Conservation (phyloP, 2,888 invertebrate species). For the Papilio protenor region DNA sequence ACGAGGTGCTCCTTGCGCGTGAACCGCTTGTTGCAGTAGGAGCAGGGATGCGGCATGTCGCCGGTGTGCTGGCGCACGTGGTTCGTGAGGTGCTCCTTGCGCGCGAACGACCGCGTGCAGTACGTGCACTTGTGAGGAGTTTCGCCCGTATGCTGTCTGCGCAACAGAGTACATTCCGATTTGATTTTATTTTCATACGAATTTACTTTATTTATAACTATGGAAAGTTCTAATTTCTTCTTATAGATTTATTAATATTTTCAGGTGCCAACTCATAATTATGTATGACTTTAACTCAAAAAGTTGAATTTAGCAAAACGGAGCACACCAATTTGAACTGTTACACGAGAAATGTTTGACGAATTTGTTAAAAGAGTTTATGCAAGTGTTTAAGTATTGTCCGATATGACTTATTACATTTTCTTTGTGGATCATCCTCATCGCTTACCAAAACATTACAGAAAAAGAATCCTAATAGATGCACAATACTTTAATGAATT, state of each 20-base stretch:
- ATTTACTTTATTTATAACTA: slow-evolving; percentile 15
- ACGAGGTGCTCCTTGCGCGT: slow-evolving; percentile 89
- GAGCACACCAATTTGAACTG: neutral
- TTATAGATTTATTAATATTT: neutral
- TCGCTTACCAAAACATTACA: neutral
- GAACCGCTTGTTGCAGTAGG: slow-evolving; percentile 88
- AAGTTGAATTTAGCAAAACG: neutral
- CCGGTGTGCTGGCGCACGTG: slow-evolving; percentile 91
- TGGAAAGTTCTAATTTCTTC: neutral
- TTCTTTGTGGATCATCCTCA: neutral
- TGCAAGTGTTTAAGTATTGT: neutral
- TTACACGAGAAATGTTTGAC: neutral
- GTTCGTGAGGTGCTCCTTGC: slow-evolving; percentile 95
- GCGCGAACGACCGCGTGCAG: slow-evolving; percentile 84
- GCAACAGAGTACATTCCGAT: slow-evolving; percentile 80
- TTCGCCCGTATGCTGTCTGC: slow-evolving; percentile 91
- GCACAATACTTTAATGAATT: neutral
- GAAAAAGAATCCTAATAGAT: neutral
- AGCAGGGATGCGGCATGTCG: slow-evolving; percentile 88
- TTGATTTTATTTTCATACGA: slow-evolving; percentile 53
- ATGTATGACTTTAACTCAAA: neutral
- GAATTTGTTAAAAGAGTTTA: neutral
- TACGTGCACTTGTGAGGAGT: slow-evolving; percentile 90
- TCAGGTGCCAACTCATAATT: neutral
- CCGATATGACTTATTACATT: neutral